phyloP scores from a whole-genome alignment of 2,797 vertebrate genomes.

The Pangasius macronema region DNA sequence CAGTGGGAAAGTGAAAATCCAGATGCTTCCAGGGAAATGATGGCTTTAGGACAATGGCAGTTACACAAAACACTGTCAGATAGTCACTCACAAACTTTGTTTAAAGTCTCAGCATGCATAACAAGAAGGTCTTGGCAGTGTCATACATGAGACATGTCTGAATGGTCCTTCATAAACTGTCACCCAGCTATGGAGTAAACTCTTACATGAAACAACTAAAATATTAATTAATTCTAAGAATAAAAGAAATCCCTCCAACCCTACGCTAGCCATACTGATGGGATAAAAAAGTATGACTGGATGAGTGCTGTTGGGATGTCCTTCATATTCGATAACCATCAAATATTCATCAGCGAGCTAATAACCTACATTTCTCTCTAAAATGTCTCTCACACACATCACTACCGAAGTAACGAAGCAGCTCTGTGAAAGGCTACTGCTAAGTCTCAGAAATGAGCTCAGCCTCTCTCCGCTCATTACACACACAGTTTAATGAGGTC shows the following conservation, averaged over 20 bases:
- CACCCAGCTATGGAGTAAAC: neutral
- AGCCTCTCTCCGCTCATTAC: conserved; percentile 42
- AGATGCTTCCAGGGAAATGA: neutral
- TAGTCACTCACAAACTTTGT: neutral
- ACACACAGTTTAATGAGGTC: conserved; percentile 46
- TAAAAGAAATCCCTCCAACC: neutral
- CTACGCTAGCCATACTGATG: neutral
- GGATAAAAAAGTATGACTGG: neutral
- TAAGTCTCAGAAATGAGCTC: conserved; percentile 28
- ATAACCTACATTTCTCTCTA: neutral
- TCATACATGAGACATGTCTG: neutral
- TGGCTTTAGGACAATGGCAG: neutral
- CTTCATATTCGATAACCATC: neutral
- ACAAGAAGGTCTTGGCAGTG: neutral
- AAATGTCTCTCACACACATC: neutral
- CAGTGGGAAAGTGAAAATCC: neutral
- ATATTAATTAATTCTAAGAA: neutral
- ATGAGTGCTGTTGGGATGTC: neutral
- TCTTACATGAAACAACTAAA: neutral
- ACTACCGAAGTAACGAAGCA: conserved; percentile 44
- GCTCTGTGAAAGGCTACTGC: neutral
- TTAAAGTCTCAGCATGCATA: neutral
- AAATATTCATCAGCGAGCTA: conserved; percentile 1
- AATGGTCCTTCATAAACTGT: neutral
- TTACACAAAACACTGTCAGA: neutral